Conservation (phyloP, 2,113 vertebrate genomes). For the Dasyprocta punctata region DNA sequence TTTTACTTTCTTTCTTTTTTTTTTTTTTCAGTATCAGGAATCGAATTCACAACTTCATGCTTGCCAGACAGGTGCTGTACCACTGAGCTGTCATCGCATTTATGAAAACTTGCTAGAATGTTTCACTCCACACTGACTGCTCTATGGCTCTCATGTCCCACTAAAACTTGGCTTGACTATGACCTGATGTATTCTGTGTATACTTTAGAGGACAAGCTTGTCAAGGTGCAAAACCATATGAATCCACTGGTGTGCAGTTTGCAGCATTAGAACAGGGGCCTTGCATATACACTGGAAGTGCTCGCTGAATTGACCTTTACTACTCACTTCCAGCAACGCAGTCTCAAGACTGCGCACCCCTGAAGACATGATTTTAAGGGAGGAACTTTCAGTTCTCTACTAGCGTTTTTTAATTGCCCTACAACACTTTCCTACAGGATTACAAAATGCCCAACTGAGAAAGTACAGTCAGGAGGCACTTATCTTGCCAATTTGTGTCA, state of each 20-base stretch:
- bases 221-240: neutral
- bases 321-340: neutral
- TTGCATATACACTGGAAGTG: neutral
- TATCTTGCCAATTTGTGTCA: neutral
- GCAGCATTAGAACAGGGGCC: neutral
- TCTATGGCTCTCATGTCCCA: neutral
- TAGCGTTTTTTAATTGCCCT: neutral
- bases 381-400: neutral
- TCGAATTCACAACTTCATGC: too few relatives aligned
- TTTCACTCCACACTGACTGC: neutral
- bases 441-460: slow-evolving; percentile 34
- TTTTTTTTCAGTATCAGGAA: too few relatives aligned
- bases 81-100: neutral
- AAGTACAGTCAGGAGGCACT: neutral
- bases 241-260: neutral
- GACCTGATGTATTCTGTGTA: neutral
- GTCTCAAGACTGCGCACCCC: neutral
- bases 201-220: neutral
- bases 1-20: too few relatives aligned
- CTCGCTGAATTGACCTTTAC: neutral
- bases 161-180: neutral
- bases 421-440: neutral
- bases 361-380: neutral
- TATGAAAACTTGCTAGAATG: neutral
- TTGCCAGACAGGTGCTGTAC: too few relatives aligned